phyloP scores from a whole-genome alignment of 2,888 invertebrate genomes.

The Drosophila kuntzei region DNA sequence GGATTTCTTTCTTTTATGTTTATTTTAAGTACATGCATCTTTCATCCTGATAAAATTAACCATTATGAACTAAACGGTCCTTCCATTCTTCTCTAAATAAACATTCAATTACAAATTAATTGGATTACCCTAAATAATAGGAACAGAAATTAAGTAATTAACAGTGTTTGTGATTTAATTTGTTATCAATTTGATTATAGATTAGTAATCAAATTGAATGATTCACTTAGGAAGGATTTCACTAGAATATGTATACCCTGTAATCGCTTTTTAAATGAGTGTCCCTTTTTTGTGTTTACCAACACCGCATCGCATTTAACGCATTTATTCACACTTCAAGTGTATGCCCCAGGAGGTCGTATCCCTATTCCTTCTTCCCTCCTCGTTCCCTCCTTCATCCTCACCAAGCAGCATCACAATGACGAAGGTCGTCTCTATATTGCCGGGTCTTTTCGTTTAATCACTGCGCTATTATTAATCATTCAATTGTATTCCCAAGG shows the following conservation, averaged over 20 bases:
- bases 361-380: background rate
- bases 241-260: slow-evolving; percentile 11
- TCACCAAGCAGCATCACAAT: slow-evolving; percentile 30
- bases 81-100: no score
- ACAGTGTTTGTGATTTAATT: background rate
- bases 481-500: slow-evolving; percentile 74
- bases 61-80: no score
- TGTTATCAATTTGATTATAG: background rate
- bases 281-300: slow-evolving; percentile 4
- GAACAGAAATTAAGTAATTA: slow-evolving; percentile 5
- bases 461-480: slow-evolving; percentile 72
- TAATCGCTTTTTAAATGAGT: slow-evolving; percentile 1
- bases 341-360: slow-evolving; percentile 1
- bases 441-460: slow-evolving; percentile 54
- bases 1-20: no score
- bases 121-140: no score
- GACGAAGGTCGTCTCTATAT: slow-evolving; percentile 51
- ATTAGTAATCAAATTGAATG: background rate
- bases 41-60: no score
- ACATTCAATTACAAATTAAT: no score
- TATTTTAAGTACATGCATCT: no score
- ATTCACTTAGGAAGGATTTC: slow-evolving; percentile 2
- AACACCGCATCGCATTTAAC: slow-evolving; percentile 15
- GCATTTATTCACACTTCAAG: slow-evolving; percentile 22
- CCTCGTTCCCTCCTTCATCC: background rate